A percentile compares a stretch with the other conserved stretches of the same genome.
phyloP scores from a whole-genome alignment of 2,113 vertebrate species.

The Pheucticus melanocephalus region DNA sequence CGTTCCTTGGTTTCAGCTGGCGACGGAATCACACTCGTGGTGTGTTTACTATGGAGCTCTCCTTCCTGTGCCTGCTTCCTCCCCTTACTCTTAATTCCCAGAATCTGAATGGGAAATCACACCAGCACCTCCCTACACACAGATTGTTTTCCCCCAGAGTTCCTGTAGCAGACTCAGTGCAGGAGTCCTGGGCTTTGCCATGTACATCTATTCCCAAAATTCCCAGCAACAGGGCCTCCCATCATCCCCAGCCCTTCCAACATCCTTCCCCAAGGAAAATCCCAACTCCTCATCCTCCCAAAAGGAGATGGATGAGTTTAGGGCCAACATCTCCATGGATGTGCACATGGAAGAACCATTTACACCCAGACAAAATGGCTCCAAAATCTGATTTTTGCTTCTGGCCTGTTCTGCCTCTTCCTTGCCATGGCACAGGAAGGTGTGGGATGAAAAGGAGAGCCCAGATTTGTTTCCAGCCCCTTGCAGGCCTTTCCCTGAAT shows the following conservation, averaged over 20 bases:
- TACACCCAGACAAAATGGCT: rapidly evolving
- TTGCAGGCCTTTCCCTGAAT: background rate
- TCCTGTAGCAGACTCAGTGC: rapidly evolving
- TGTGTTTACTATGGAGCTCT: background rate
- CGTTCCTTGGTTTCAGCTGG: background rate
- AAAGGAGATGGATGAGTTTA: background rate
- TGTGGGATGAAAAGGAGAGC: rapidly evolving
- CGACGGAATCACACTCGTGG: background rate
- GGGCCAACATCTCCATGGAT: background rate
- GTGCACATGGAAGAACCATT: background rate
- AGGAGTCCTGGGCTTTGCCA: background rate
- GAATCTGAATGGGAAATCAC: background rate
- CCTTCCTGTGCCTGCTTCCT: background rate
- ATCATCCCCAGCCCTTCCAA: background rate
- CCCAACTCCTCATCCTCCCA: background rate
- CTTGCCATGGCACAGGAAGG: background rate
- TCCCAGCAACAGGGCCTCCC: background rate
- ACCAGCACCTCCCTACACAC: background rate
- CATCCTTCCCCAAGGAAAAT: background rate
- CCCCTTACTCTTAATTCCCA: background rate
- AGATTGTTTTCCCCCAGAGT: rapidly evolving
- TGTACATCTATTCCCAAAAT: background rate
- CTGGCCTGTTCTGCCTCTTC: background rate
- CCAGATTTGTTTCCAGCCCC: background rate
- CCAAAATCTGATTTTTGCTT: background rate